phyloP scores from a whole-genome alignment of 2,113 vertebrate species.

The Pseudonaja textilis region DNA sequence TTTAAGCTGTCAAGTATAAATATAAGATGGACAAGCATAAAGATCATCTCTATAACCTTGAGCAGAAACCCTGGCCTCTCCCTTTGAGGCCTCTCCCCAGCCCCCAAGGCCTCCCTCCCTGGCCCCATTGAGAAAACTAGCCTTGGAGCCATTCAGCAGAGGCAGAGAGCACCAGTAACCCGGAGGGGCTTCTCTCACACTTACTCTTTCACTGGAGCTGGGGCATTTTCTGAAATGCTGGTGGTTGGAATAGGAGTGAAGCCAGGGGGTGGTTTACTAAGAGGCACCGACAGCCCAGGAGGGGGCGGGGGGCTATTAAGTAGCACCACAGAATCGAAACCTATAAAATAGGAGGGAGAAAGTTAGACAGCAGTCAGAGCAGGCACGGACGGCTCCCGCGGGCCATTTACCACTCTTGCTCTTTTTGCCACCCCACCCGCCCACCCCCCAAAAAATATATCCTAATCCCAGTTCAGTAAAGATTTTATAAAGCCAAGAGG shows the following conservation, averaged over 20 bases:
- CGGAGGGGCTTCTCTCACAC: conserved; percentile 36
- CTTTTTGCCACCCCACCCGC: rapidly evolving
- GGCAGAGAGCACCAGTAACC: neutral
- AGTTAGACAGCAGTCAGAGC: neutral
- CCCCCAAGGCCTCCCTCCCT: neutral
- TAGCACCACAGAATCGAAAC: conserved; percentile 87
- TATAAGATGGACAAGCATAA: neutral
- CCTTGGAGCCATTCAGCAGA: neutral
- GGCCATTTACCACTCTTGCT: neutral
- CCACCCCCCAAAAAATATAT: too few species aligned
- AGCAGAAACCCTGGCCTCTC: neutral
- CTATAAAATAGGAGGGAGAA: conserved; percentile 58
- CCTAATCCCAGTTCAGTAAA: neutral
- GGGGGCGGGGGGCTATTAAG: conserved; percentile 80
- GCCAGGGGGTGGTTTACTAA: conserved; percentile 91
- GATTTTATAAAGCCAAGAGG: neutral
- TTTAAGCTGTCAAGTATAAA: neutral
- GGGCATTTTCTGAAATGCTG: conserved; percentile 72
- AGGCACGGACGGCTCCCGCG: too few species aligned
- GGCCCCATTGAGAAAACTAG: neutral
- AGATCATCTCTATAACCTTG: neutral
- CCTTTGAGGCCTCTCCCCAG: neutral
- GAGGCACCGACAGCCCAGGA: conserved; percentile 77
- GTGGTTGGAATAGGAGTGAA: conserved; percentile 85
- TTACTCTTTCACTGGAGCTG: conserved; percentile 77